These are phyloP conservation scores for Dioctria rufipes DNA, from an alignment of 2,888 invertebrate genomes.

Conservation along the genomic window DNA sequence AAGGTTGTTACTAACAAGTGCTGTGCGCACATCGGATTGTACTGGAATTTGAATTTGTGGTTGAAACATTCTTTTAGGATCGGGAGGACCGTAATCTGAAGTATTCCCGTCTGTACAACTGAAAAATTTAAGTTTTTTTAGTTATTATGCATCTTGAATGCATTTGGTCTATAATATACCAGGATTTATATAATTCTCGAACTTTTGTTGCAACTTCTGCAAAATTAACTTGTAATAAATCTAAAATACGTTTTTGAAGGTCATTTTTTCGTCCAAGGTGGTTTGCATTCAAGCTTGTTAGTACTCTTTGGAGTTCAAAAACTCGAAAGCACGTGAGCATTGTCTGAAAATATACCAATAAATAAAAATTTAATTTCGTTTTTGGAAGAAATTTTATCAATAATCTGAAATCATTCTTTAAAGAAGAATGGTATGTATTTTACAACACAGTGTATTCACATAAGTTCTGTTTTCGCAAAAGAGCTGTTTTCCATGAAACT, in stretches of 20 bases:
- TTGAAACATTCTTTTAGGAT: conserved; percentile 58
- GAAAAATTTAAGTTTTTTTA: neutral
- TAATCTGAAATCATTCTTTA: neutral
- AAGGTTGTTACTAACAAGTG: conserved; percentile 71
- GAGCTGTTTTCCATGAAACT: too few relatives aligned
- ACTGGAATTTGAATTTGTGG: conserved; percentile 57
- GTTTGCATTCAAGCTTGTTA: conserved; percentile 85
- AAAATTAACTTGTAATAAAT: conserved; percentile 79
- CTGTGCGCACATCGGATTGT: conserved; percentile 50
- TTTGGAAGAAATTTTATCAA: neutral
- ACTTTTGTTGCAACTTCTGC: conserved; percentile 76
- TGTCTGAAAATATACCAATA: conserved; percentile 65
- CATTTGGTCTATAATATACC: conserved; percentile 19
- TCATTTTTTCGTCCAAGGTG: conserved; percentile 87
- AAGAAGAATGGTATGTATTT: neutral
- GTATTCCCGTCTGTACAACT: conserved; percentile 23
- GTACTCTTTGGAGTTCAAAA: conserved; percentile 86
- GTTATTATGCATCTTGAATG: neutral
- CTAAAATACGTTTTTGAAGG: conserved; percentile 81
- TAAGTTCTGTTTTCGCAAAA: neutral
- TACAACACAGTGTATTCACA: neutral
- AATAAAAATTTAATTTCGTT: too few relatives aligned
- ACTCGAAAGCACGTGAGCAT: conserved; percentile 78
- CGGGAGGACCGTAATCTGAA: conserved; percentile 23
- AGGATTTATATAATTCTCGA: conserved; percentile 71